Evolutionary conservation across 2,797 vertebrate genomes (phyloP).

Genomic region (Anniella stebbinsi): DNA sequence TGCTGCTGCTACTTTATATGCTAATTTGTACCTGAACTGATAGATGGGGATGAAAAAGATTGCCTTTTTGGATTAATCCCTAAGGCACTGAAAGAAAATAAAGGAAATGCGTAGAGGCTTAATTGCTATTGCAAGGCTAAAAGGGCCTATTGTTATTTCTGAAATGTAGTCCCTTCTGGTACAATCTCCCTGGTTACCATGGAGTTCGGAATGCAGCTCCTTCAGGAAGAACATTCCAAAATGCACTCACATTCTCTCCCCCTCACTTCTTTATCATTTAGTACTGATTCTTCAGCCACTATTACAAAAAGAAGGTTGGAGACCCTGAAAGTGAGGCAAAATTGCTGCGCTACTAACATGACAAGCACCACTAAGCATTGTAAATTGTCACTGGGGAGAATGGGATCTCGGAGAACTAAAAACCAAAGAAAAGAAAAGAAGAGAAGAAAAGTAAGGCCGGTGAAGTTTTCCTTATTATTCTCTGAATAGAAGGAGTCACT

Average conservation of each 20-base stretch:
- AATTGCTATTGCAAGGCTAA: conserved; percentile 46
- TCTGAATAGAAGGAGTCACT: background rate
- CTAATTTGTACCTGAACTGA: conserved; percentile 13
- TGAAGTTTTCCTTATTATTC: background rate
- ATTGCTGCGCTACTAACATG: conserved; percentile 43
- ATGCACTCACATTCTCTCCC: conserved; percentile 8
- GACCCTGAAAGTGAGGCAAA: conserved; percentile 24
- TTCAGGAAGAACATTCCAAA: conserved; percentile 43
- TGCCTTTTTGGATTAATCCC: conserved; percentile 35
- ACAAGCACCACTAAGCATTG: conserved; percentile 6
- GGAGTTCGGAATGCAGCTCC: conserved; percentile 5
- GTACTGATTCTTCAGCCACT: conserved; percentile 23
- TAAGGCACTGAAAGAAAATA: background rate
- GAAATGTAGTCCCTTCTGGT: conserved; percentile 49
- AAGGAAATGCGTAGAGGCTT: conserved; percentile 30
- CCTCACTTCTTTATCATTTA: conserved; percentile 22
- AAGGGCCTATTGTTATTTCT: conserved; percentile 40
- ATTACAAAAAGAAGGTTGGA: conserved; percentile 36
- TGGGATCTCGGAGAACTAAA: background rate
- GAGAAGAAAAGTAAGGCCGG: background rate
- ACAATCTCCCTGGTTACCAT: conserved; percentile 50
- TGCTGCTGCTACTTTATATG: background rate
- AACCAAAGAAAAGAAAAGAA: background rate
- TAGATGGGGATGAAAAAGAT: conserved; percentile 9
- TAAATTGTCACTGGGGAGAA: background rate